These are phyloP conservation scores for Ictidomys tridecemlineatus DNA, from an alignment of 2,113 vertebrate species.

Conservation along the genomic window DNA sequence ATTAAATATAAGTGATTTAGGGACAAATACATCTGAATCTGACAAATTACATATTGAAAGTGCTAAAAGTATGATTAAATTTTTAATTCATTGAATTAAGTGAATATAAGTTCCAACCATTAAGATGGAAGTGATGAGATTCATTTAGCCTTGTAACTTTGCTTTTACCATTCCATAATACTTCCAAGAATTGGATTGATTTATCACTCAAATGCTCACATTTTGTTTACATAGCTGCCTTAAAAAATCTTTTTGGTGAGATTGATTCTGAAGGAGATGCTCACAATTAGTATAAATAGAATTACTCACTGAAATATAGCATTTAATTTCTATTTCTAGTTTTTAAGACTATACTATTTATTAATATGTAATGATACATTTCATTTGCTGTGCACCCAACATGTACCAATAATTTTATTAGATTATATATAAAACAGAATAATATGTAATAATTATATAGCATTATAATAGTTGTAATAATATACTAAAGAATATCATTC, in stretches of 20 bases:
- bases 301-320: neutral
- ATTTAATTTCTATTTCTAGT: neutral
- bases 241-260: neutral
- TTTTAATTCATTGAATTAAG: neutral
- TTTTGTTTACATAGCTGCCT: neutral
- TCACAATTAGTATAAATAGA: neutral
- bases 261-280: neutral
- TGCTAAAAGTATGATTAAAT: neutral
- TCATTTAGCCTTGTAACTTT: neutral
- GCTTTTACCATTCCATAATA: neutral
- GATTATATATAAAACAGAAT: neutral
- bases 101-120: neutral
- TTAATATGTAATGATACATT: neutral
- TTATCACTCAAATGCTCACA: neutral
- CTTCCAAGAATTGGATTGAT: neutral
- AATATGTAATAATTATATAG: neutral
- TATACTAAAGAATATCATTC: neutral
- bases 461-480: neutral
- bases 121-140: neutral
- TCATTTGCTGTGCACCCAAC: neutral
- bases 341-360: neutral
- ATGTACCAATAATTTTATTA: neutral
- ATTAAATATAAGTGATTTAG: slow-evolving; percentile 17
- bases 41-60: neutral
- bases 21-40: neutral